Evolutionary conservation across 2,797 vertebrate genomes (phyloP).

Genomic region (Chelonia mydas): DNA sequence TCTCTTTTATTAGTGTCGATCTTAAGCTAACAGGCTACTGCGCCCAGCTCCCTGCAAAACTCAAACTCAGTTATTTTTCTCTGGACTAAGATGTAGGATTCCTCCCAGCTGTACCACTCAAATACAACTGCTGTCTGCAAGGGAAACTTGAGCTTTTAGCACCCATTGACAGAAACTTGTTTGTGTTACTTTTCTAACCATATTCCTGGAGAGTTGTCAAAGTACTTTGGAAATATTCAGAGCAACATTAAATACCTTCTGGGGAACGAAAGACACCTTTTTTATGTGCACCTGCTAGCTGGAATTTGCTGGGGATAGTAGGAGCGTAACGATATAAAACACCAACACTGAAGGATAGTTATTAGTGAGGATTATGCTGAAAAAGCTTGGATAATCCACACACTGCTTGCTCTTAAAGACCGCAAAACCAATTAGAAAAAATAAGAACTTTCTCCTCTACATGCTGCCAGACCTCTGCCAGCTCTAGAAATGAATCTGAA

Average conservation of each 20-base stretch:
- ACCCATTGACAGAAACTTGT: no score
- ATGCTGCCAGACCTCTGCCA: not conserved
- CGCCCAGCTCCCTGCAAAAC: not conserved
- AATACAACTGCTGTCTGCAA: not conserved
- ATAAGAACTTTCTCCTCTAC: not conserved
- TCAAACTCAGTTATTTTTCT: not conserved
- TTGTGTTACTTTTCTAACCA: not conserved
- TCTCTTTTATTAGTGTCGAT: not conserved
- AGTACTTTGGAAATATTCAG: not conserved
- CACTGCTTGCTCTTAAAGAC: not conserved
- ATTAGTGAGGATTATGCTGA: not conserved
- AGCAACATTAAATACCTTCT: not conserved
- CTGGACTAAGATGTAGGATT: not conserved
- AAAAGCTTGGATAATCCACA: not conserved
- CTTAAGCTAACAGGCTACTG: not conserved
- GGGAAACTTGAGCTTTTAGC: not conserved
- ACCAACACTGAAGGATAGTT: not conserved
- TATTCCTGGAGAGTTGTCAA: no score
- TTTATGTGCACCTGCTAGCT: not conserved
- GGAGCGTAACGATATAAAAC: not conserved
- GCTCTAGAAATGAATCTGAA: not conserved
- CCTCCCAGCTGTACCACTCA: not conserved
- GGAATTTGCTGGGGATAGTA: not conserved
- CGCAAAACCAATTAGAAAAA: not conserved
- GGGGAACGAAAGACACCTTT: not conserved